Evolutionary conservation across 2,888 invertebrate genomes (phyloP).

Genomic region (Heliconius aoede): DNA sequence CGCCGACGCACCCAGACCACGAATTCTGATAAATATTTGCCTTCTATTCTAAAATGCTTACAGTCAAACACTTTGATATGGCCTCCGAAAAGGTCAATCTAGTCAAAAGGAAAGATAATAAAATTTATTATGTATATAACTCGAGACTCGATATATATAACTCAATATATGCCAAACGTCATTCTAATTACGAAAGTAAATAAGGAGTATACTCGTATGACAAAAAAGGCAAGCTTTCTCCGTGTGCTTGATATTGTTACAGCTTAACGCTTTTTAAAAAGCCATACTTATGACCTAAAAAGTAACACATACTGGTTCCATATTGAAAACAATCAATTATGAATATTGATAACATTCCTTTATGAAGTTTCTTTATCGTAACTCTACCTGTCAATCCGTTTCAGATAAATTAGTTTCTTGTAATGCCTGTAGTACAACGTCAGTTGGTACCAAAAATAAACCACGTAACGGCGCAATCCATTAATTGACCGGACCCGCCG

Average conservation of each 20-base stretch:
- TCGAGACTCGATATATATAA: slow-evolving; percentile 50
- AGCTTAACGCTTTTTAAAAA: neutral
- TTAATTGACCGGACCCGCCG: slow-evolving; percentile 81
- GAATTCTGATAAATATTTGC: slow-evolving; percentile 78
- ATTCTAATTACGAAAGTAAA: slow-evolving; percentile 10
- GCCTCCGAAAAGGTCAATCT: slow-evolving; percentile 62
- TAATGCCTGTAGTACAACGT: slow-evolving; percentile 64
- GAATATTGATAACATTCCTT: slow-evolving; percentile 57
- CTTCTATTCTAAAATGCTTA: slow-evolving; percentile 79
- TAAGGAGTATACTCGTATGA: neutral
- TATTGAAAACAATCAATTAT: slow-evolving; percentile 29
- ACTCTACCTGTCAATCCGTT: slow-evolving; percentile 74
- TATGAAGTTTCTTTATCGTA: slow-evolving; percentile 64
- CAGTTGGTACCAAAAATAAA: slow-evolving; percentile 72
- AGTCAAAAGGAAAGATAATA: slow-evolving; percentile 50
- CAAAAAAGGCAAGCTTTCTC: neutral
- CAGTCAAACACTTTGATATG: slow-evolving; percentile 69
- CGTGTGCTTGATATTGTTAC: neutral
- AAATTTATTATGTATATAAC: slow-evolving; percentile 55
- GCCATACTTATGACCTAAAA: neutral
- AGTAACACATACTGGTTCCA: neutral
- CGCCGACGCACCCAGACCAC: slow-evolving; percentile 69
- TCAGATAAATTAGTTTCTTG: slow-evolving; percentile 74
- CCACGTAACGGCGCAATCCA: slow-evolving; percentile 80
- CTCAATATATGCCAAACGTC: neutral